A percentile compares a stretch with the other conserved stretches of the same genome.
These are phyloP conservation scores for Dasyornis broadbenti DNA, from an alignment of 2,113 vertebrate genomes.

Conservation along the genomic window DNA sequence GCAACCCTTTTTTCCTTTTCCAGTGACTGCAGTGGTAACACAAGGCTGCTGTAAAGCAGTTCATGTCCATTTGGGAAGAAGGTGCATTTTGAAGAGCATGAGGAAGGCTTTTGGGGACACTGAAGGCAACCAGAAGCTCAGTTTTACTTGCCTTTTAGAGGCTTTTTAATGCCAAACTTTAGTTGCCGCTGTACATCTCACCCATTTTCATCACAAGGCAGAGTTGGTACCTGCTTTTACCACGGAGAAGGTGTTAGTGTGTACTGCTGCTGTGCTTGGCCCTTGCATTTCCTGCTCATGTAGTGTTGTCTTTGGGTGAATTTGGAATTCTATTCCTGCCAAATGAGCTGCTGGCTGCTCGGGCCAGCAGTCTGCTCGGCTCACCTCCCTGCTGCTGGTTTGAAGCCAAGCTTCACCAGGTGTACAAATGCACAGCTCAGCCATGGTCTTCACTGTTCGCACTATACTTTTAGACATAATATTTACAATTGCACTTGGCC, in stretches of 20 bases:
- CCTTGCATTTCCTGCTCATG: rapidly evolving
- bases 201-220: not conserved
- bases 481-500: slow-evolving; percentile 7
- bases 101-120: not conserved
- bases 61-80: not conserved
- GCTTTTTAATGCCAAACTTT: not conserved
- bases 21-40: not conserved
- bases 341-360: not conserved
- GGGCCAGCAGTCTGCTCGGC: not conserved
- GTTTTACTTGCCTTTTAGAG: not conserved
- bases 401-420: not conserved
- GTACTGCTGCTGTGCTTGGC: not conserved
- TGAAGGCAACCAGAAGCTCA: not conserved
- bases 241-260: rapidly evolving
- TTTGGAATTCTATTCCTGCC: not conserved
- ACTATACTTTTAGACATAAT: not conserved
- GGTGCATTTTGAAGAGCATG: not conserved
- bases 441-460: not conserved
- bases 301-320: not conserved
- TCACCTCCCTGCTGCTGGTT: not conserved
- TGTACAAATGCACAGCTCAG: not conserved
- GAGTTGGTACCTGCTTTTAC: not conserved
- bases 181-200: not conserved
- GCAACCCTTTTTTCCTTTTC: not conserved
- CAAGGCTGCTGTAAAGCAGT: not conserved